Evolutionary conservation across 2,888 invertebrate genomes (phyloP), one percentile per base, ranked within the genome.

Genomic region (Empis stercorea): DNA sequence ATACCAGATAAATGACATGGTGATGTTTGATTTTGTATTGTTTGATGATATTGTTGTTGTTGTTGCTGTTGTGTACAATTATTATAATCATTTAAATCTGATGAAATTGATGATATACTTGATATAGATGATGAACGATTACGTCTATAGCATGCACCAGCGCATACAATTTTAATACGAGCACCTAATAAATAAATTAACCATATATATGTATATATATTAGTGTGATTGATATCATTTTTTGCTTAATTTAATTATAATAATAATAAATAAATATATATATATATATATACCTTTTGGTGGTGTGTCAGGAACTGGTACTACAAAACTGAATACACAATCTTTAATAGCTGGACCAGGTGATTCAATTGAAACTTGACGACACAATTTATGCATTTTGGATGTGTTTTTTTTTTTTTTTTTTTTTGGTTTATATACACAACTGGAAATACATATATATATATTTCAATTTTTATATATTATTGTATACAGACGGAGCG

Each of bases 241-340:
- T n/a, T n/a, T n/a, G n/a, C n/a, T n/a, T n/a, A n/a, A n/a, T n/a
- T n/a, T n/a, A n/a, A n/a, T n/a, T n/a, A n/a, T n/a, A n/a, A n/a
- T n/a, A n/a, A n/a, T n/a, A n/a, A n/a, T n/a, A n/a, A n/a, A n/a
- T n/a, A n/a, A n/a, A n/a, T n/a, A n/a, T n/a, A n/a, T n/a, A n/a
- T n/a, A n/a, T n/a, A n/a, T n/a, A n/a, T n/a, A n/a, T n/a, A n/a
- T 48, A 9, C 88, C 88, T 53, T 78, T 75, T 47, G 79, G 66
- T 1, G 92, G 91, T 5, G 88, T 87, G 48, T 88, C 88, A 7
- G 91, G 91, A 37, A 92, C 83, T 2, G 89, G 89, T 3, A 89
- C 85, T 60, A 88, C 87, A 61, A 85, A 85, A 64, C 81, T 87
- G 69, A 87, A 87, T 43, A 89, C 88, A 61, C 87, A 87, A 55